Evolutionary conservation across 2,797 vertebrate genomes (phyloP).

Genomic region (Pseudopleuronectes americanus): DNA sequence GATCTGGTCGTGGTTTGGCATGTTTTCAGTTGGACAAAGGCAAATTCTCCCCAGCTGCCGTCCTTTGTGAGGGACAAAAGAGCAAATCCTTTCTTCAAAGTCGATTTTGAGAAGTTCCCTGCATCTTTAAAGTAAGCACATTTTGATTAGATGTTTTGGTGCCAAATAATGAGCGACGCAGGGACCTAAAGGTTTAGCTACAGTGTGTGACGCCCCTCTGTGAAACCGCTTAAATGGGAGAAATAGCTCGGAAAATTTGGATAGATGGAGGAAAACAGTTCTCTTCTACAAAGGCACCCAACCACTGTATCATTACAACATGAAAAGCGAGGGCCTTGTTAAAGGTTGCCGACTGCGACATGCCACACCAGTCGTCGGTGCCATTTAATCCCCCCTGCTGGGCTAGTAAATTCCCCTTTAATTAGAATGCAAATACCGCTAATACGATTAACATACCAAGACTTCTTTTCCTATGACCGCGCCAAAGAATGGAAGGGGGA

Average conservation of each 20-base stretch:
- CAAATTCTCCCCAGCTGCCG: background rate
- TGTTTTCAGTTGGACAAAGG: background rate
- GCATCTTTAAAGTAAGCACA: slow-evolving; percentile 28
- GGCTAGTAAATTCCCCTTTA: slow-evolving; percentile 77
- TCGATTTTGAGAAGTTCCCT: slow-evolving; percentile 21
- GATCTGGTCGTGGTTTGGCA: no score
- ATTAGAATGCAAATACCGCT: slow-evolving; percentile 79
- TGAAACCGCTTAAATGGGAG: slow-evolving; percentile 30
- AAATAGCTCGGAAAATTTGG: slow-evolving; percentile 37
- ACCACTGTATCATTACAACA: slow-evolving; percentile 63
- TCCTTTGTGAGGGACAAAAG: slow-evolving; percentile 14
- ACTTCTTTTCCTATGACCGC: slow-evolving; percentile 67
- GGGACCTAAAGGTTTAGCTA: slow-evolving; percentile 14
- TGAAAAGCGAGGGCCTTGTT: slow-evolving; percentile 66
- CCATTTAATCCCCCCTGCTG: slow-evolving; percentile 75
- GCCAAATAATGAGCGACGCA: slow-evolving; percentile 29
- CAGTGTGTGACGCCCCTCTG: slow-evolving; percentile 31
- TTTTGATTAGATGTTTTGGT: slow-evolving; percentile 48
- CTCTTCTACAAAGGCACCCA: slow-evolving; percentile 54
- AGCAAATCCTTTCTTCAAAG: slow-evolving; percentile 14
- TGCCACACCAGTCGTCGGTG: slow-evolving; percentile 48
- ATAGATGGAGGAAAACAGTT: slow-evolving; percentile 33
- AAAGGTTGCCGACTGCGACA: slow-evolving; percentile 73
- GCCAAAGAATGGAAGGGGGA: slow-evolving; percentile 37
- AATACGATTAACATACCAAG: slow-evolving; percentile 79